Evolutionary conservation across 2,797 vertebrate species (phyloP), one percentile per base, ranked within the genome.

Genomic region (Liparis tanakae): DNA sequence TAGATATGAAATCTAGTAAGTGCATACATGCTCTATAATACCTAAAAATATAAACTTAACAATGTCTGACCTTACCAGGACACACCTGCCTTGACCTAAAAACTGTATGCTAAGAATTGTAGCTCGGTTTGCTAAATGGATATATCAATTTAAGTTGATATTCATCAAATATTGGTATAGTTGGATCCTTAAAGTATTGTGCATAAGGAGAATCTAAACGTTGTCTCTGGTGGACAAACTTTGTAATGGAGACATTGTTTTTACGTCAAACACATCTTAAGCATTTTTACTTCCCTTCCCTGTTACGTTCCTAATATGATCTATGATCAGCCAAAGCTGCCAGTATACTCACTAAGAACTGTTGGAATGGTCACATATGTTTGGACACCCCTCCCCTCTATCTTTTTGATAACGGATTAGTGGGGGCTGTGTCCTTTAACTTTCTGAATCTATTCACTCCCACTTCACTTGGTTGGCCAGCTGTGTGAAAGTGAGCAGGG

Each of bases 51-150:
- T 44, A 15, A 7, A 61, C 12, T 43, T 72, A 5, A 33, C 13
- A 59, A 17, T 48, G 20, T 61, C 37, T 59, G 46, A 63, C 22
- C 66, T 64, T 34, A 74, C 8, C 65, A 68, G 56, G 59, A 81
- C 67, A 74, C 37, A 66, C 44, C 54, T 67, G 22, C 48, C 8
- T 1, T 66, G 56, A 64, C 68, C 57, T 61, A 41, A 62, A 71
- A 69, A 61, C 37, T 30, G 3, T 30, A 61, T 48, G 15, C 36
- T 12, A 43, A 25, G 9, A 70, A 46, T 6, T 6, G 10, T 6
- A 63, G 53, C 20, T 77, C 20, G 22, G 12, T 60, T 46, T 50
- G 37, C 67, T 54, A 33, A 15, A 62, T 14, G 6, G 3, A 5
- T 51, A 34, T 1, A 12, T 10, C 14, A 10, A 12, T 30, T 41